A percentile compares a stretch with the other conserved stretches of the same genome.
These are phyloP conservation scores for Samia ricini DNA, from an alignment of 1,140 invertebrate species.

Conservation along the genomic window DNA sequence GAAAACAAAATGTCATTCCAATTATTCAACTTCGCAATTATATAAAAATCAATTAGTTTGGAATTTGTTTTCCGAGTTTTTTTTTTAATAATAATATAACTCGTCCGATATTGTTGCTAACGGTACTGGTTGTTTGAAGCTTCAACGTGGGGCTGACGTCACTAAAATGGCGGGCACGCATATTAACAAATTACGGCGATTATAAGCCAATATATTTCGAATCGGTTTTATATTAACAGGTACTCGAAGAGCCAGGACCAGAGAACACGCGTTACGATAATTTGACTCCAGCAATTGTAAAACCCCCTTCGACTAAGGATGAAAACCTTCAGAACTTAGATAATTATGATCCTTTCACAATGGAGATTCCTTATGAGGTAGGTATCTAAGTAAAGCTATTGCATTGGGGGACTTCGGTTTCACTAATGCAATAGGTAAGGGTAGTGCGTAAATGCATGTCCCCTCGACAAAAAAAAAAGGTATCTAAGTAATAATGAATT, in stretches of 20 bases:
- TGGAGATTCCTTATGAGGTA: slow-evolving; percentile 77
- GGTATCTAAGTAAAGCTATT: slow-evolving; percentile 11
- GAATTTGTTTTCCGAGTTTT: no score
- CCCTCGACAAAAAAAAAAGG: no score
- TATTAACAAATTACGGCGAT: no score
- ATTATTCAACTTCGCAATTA: not conserved
- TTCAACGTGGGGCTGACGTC: no score
- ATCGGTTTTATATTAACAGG: slow-evolving; percentile 38
- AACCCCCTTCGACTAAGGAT: slow-evolving; percentile 77
- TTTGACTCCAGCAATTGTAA: slow-evolving; percentile 91
- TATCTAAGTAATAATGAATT: not conserved
- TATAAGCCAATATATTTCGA: not conserved
- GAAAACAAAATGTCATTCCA: no score
- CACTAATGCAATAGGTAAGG: not conserved
- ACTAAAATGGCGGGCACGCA: no score
- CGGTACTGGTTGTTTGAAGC: no score
- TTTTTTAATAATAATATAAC: no score
- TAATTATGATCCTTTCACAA: slow-evolving; percentile 65
- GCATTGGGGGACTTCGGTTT: no score
- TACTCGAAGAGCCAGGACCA: slow-evolving; percentile 91
- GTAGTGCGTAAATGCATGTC: no score
- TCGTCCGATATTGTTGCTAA: no score
- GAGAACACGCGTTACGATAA: slow-evolving; percentile 93
- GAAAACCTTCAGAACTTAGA: slow-evolving; percentile 58
- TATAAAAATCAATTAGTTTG: not conserved